A percentile compares a stretch with the other conserved stretches of the same genome.
phyloP scores from a whole-genome alignment of 2,113 vertebrate species.

The Petaurus breviceps region DNA sequence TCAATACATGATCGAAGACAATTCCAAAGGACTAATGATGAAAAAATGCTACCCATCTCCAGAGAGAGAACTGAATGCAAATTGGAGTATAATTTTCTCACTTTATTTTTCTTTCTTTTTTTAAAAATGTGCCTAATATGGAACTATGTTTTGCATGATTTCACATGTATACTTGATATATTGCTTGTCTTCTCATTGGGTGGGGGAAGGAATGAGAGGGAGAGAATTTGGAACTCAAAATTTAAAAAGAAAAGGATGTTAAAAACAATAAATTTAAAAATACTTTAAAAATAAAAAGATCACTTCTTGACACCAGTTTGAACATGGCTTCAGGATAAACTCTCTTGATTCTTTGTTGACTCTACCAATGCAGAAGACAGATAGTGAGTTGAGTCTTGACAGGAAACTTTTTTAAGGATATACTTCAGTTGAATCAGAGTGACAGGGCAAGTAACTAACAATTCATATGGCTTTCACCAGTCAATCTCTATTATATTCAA shows the following conservation, averaged over 20 bases:
- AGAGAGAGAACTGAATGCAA: background rate
- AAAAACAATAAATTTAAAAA: background rate
- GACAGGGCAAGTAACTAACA: background rate
- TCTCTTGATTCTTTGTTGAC: background rate
- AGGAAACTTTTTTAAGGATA: constrained; percentile 5
- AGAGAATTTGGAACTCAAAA: background rate
- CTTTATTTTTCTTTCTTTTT: background rate
- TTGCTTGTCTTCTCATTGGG: background rate
- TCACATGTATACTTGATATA: background rate
- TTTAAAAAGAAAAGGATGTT: background rate
- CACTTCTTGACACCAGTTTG: background rate
- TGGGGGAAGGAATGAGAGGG: background rate
- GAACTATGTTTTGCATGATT: background rate
- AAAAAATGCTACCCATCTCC: background rate
- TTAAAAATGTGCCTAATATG: background rate
- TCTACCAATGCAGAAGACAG: background rate
- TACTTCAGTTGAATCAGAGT: background rate
- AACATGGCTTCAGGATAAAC: background rate
- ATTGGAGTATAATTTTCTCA: background rate
- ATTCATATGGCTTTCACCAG: constrained; percentile 24
- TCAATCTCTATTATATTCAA: background rate
- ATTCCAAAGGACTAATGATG: background rate
- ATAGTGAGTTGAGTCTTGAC: constrained; percentile 27
- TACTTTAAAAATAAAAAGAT: background rate
- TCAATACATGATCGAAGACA: background rate